Conservation (phyloP, 2,888 invertebrate species). For the Adela reaumurella region DNA sequence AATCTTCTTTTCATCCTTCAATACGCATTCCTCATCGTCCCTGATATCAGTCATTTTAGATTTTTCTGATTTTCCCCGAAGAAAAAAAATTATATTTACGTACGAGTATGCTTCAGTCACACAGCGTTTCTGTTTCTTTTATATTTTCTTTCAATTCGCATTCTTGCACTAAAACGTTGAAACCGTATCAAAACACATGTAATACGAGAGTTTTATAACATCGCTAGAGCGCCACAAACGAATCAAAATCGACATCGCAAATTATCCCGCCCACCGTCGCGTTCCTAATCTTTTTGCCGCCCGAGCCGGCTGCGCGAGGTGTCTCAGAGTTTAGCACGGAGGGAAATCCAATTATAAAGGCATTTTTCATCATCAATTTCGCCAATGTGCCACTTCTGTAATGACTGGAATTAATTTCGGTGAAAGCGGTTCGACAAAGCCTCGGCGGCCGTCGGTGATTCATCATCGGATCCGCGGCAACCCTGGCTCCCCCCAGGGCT, state of each 20-base stretch:
- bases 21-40: too few relatives aligned
- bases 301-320: not conserved
- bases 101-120: too few relatives aligned
- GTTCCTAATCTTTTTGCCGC: not conserved
- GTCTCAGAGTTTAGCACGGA: not conserved
- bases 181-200: too few relatives aligned
- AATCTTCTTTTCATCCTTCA: too few relatives aligned
- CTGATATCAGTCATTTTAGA: too few relatives aligned
- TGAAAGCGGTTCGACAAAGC: not conserved
- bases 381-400: not conserved
- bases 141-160: too few relatives aligned
- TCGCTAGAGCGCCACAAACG: not conserved
- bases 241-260: not conserved
- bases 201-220: too few relatives aligned
- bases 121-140: too few relatives aligned
- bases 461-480: not conserved
- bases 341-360: not conserved
- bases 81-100: too few relatives aligned
- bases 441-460: not conserved
- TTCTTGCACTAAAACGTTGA: too few relatives aligned
- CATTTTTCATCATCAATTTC: not conserved
- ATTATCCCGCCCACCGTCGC: not conserved
- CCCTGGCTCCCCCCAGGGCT: not conserved
- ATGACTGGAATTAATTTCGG: not conserved
- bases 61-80: too few relatives aligned